These are phyloP conservation scores for Macrophya alboannulata DNA, from an alignment of 2,888 invertebrate genomes.

Conservation along the genomic window DNA sequence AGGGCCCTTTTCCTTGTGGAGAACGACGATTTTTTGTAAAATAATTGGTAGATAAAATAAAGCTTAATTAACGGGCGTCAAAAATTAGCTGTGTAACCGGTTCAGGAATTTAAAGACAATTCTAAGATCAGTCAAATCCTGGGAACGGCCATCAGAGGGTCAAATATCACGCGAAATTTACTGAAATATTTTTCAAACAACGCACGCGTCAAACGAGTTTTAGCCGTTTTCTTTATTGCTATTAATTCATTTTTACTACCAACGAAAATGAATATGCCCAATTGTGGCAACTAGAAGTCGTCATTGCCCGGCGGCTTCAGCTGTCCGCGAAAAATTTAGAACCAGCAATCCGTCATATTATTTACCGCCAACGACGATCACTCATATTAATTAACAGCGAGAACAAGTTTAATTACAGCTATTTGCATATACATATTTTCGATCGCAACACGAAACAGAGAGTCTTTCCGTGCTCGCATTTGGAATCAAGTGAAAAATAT, in stretches of 20 bases:
- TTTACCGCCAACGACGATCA: conserved; percentile 3
- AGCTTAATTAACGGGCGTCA: neutral
- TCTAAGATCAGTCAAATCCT: neutral
- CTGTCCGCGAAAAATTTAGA: neutral
- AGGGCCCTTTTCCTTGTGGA: neutral
- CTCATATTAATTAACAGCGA: conserved; percentile 16
- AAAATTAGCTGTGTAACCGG: neutral
- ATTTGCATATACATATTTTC: neutral
- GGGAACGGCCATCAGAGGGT: neutral
- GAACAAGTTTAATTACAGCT: neutral
- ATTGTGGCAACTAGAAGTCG: neutral
- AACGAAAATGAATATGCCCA: conserved; percentile 10
- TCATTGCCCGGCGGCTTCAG: conserved; percentile 18
- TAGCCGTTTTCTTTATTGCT: conserved; percentile 8
- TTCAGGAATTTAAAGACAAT: neutral
- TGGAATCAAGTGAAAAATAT: no score
- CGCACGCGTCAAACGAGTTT: neutral
- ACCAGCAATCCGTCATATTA: neutral
- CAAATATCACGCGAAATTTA: neutral
- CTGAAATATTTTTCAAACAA: neutral
- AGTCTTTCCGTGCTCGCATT: neutral
- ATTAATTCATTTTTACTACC: conserved; percentile 32
- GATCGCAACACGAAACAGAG: neutral
- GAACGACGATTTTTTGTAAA: neutral
- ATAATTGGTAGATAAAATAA: neutral